A percentile compares a stretch with the other conserved stretches of the same genome.
Evolutionary conservation across 1,140 invertebrate species (phyloP).

Genomic region (Samia ricini): DNA sequence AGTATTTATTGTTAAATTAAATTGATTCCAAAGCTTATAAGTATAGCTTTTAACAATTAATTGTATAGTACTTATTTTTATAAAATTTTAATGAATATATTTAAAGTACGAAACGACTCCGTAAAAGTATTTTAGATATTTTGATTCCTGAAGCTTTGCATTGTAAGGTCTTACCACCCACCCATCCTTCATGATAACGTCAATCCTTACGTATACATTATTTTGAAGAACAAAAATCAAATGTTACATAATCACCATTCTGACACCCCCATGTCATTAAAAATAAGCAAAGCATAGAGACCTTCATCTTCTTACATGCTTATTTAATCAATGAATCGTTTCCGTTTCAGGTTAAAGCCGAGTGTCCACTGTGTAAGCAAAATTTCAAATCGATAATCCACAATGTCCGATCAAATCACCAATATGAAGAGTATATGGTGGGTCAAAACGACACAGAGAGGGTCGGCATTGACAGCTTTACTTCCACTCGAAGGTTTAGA

Average conservation of each 20-base stretch:
- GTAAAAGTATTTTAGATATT: no score
- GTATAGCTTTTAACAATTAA: neutral
- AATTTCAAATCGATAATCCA: constrained; percentile 94
- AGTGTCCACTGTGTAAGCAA: constrained; percentile 96
- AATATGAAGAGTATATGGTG: constrained; percentile 92
- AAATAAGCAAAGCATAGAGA: no score
- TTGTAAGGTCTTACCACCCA: no score
- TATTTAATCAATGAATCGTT: neutral
- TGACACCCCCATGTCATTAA: no score
- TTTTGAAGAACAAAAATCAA: no score
- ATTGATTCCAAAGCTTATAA: neutral
- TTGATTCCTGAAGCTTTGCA: no score
- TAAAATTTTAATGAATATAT: neutral
- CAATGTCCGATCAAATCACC: constrained; percentile 91
- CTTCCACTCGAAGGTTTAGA: constrained; percentile 51
- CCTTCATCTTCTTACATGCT: no score
- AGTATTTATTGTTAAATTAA: no score
- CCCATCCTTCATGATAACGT: no score
- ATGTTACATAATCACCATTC: no score
- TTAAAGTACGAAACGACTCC: no score
- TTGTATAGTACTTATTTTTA: neutral
- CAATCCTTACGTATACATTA: no score
- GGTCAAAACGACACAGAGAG: constrained; percentile 47
- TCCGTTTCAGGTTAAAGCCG: constrained; percentile 88
- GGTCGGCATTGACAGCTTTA: constrained; percentile 47